Evolutionary conservation across 2,888 invertebrate genomes (phyloP).

Genomic region (Cosmia pyralina): DNA sequence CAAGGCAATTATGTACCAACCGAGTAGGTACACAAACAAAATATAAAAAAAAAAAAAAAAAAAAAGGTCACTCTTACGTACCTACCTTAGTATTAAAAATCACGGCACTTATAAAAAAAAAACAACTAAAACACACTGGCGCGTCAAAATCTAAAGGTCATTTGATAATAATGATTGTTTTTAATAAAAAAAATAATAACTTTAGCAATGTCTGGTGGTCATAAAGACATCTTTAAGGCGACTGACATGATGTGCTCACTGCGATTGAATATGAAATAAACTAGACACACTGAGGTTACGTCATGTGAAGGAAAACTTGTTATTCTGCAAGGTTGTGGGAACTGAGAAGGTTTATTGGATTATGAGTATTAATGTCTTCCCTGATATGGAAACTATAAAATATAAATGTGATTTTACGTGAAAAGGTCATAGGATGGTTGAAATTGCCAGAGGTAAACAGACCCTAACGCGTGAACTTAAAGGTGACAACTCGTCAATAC

Average conservation of each 20-base stretch:
- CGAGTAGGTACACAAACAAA: not conserved
- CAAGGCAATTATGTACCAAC: slow-evolving; percentile 1
- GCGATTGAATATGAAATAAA: slow-evolving; percentile 23
- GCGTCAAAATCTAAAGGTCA: slow-evolving; percentile 34
- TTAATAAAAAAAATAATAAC: slow-evolving; percentile 12
- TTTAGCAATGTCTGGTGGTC: slow-evolving; percentile 13
- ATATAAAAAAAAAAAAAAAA: too few species aligned
- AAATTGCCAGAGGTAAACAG: not conserved
- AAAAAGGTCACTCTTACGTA: slow-evolving; percentile 27
- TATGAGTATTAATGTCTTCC: not conserved
- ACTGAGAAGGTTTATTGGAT: not conserved
- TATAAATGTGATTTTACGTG: not conserved
- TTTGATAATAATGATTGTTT: slow-evolving; percentile 4
- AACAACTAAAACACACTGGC: slow-evolving; percentile 16
- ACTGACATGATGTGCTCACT: slow-evolving; percentile 38
- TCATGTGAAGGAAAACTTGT: slow-evolving; percentile 41
- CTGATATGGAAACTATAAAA: not conserved
- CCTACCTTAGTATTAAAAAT: slow-evolving; percentile 36
- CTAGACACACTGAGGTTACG: slow-evolving; percentile 47
- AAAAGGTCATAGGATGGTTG: not conserved
- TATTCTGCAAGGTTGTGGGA: slow-evolving; percentile 46
- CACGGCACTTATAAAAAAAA: slow-evolving; percentile 38
- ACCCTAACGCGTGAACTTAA: not conserved
- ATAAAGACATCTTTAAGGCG: slow-evolving; percentile 29
- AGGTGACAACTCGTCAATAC: not conserved